These are phyloP conservation scores for Cosmorhoe ocellata DNA, from an alignment of 2,888 invertebrate species.

Conservation along the genomic window DNA sequence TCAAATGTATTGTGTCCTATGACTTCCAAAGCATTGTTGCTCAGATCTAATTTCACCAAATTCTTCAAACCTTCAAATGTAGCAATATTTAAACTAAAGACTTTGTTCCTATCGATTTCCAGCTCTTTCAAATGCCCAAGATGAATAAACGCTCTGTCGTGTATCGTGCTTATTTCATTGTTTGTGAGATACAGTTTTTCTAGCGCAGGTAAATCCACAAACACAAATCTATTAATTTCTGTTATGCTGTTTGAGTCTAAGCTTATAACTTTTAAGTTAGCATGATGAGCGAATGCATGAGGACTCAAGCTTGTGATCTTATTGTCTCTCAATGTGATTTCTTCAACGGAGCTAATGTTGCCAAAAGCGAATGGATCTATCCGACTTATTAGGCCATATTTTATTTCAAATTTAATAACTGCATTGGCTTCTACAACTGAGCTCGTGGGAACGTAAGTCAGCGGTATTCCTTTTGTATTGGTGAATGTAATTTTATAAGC, in stretches of 20 bases:
- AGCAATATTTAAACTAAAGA: slow-evolving; percentile 88
- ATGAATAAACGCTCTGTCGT: slow-evolving; percentile 91
- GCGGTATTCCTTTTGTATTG: slow-evolving; percentile 83
- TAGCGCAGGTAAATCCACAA: slow-evolving; percentile 86
- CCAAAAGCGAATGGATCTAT: slow-evolving; percentile 87
- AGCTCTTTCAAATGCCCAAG: slow-evolving; percentile 87
- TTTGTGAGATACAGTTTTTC: slow-evolving; percentile 89
- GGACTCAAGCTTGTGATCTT: slow-evolving; percentile 84
- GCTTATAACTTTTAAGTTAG: slow-evolving; percentile 83
- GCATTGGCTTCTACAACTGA: slow-evolving; percentile 83
- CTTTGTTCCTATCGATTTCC: slow-evolving; percentile 88
- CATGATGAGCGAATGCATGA: slow-evolving; percentile 87
- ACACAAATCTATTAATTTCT: slow-evolving; percentile 88
- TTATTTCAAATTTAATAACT: slow-evolving; percentile 82
- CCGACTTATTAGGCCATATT: slow-evolving; percentile 86
- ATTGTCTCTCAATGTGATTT: slow-evolving; percentile 86
- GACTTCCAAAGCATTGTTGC: slow-evolving; percentile 87
- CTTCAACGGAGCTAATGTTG: slow-evolving; percentile 84
- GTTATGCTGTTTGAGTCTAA: slow-evolving; percentile 88
- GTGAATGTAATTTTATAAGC: slow-evolving; percentile 85
- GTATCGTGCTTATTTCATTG: slow-evolving; percentile 92
- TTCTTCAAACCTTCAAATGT: slow-evolving; percentile 88
- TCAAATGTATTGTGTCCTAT: slow-evolving; percentile 89
- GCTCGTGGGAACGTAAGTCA: slow-evolving; percentile 86
- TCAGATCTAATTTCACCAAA: slow-evolving; percentile 86